Evolutionary conservation across 2,113 vertebrate species (phyloP).

Genomic region (Regulus satrapa): DNA sequence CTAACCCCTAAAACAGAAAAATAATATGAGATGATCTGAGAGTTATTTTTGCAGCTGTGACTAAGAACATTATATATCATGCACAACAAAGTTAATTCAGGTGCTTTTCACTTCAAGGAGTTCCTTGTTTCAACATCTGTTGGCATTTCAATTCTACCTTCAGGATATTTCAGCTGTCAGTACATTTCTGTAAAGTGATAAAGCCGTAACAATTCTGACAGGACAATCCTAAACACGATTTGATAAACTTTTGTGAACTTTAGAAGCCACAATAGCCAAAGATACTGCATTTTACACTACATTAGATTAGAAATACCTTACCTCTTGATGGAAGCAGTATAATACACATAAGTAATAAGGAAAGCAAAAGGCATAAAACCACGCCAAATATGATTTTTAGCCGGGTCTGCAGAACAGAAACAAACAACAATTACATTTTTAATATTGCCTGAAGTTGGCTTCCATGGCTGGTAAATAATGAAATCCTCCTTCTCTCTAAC

Average conservation of each 20-base stretch:
- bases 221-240: not conserved
- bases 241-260: constrained; percentile 31
- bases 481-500: constrained; percentile 42
- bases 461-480: not conserved
- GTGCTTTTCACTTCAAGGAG: constrained; percentile 55
- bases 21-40: not conserved
- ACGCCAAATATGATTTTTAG: constrained; percentile 75
- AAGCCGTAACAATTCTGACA: constrained; percentile 39
- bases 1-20: not conserved
- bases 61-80: constrained; percentile 15
- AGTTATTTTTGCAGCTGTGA: constrained; percentile 24
- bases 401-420: constrained; percentile 71
- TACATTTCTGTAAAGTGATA: constrained; percentile 23
- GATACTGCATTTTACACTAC: constrained; percentile 3
- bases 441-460: not conserved
- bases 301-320: constrained; percentile 60
- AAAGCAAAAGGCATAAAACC: constrained; percentile 64
- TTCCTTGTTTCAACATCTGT: constrained; percentile 33
- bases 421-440: constrained; percentile 37
- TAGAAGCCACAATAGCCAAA: not conserved
- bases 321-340: constrained; percentile 74
- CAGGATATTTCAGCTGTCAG: constrained; percentile 54
- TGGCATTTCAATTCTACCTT: constrained; percentile 45
- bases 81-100: not conserved
- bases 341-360: constrained; percentile 71